Conservation (phyloP, 2,888 invertebrate genomes). For the Resseliella maxima region DNA sequence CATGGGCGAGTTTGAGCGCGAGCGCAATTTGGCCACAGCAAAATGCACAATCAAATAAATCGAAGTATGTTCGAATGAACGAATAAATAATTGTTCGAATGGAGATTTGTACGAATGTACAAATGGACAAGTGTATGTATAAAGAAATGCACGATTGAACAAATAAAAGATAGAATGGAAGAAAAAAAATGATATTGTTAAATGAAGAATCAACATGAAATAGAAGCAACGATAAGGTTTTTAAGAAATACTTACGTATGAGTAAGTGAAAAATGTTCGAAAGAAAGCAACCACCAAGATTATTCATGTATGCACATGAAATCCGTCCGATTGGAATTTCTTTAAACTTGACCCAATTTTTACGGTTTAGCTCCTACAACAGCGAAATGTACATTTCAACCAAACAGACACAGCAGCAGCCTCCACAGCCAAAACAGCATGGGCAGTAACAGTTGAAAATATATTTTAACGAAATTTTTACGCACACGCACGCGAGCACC, state of each 20-base stretch:
- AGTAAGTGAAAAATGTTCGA: constrained; percentile 38
- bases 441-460: background rate
- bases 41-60: too few species aligned
- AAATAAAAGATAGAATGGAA: background rate
- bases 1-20: background rate
- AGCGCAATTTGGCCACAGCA: too few species aligned
- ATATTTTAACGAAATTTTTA: constrained; percentile 24
- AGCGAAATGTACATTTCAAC: constrained; percentile 46
- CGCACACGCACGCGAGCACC: constrained; percentile 27
- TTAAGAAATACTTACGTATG: background rate
- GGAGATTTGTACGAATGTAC: too few species aligned
- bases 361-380: constrained; percentile 51
- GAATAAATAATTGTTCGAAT: too few species aligned
- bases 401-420: background rate
- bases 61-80: too few species aligned
- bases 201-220: constrained; percentile 35
- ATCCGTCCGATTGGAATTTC: constrained; percentile 38
- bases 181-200: background rate
- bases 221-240: constrained; percentile 36
- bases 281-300: constrained; percentile 41
- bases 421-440: too few species aligned
- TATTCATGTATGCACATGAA: constrained; percentile 51
- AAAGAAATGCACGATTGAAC: background rate
- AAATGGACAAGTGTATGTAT: background rate
- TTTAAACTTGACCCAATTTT: constrained; percentile 38